Evolutionary conservation across 2,797 vertebrate species (phyloP).

Genomic region (Todus mexicanus): DNA sequence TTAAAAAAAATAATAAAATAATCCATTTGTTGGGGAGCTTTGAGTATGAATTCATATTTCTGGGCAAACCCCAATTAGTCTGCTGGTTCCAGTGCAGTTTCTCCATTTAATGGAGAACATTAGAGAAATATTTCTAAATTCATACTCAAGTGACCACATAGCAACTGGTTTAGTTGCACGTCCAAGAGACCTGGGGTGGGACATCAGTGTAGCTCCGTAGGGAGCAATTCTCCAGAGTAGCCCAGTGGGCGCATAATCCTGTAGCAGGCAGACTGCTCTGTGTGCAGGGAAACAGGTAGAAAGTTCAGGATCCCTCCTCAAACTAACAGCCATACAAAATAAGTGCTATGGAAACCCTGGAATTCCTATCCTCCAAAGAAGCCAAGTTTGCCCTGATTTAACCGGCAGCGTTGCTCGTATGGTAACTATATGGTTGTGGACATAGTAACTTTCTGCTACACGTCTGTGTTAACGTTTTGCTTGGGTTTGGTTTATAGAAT

Average conservation of each 20-base stretch:
- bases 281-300: not conserved
- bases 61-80: not conserved
- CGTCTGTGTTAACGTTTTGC: not conserved
- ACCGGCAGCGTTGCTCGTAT: fast-evolving
- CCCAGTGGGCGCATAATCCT: not conserved
- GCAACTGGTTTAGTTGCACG: not conserved
- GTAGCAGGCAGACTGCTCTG: not conserved
- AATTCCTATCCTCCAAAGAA: not conserved
- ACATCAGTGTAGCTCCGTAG: not conserved
- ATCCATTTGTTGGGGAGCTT: not conserved
- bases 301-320: not conserved
- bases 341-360: not conserved
- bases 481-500: not conserved
- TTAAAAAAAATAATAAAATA: not conserved
- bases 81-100: not conserved
- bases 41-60: not conserved
- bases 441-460: not conserved
- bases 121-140: not conserved
- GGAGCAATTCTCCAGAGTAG: not conserved
- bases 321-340: not conserved
- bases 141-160: not conserved
- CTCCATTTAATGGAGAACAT: not conserved
- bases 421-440: not conserved
- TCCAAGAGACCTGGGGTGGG: not conserved
- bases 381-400: not conserved